These are phyloP conservation scores for Phasianus colchicus DNA, from an alignment of 2,113 vertebrate genomes.

Conservation along the genomic window DNA sequence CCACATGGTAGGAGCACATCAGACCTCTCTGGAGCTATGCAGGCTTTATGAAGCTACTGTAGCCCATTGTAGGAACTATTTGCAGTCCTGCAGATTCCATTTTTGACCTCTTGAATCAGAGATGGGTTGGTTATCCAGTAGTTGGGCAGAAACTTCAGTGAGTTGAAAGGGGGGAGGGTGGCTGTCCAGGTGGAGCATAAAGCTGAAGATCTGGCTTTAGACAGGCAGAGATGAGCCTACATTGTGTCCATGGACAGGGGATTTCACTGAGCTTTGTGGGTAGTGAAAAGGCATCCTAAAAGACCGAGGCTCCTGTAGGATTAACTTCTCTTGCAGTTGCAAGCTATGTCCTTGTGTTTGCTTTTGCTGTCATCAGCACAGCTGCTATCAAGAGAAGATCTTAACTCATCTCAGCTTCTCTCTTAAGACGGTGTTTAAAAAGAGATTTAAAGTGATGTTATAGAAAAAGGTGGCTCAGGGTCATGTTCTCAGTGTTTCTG, in stretches of 20 bases:
- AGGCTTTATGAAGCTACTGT: background rate
- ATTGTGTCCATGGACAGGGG: background rate
- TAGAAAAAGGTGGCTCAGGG: background rate
- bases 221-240: background rate
- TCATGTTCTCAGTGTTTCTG: slow-evolving; percentile 21
- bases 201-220: background rate
- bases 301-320: background rate
- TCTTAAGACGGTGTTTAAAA: background rate
- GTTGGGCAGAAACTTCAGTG: background rate
- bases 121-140: background rate
- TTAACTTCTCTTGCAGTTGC: background rate
- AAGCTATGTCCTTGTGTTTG: background rate
- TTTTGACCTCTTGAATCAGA: background rate
- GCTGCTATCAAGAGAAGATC: background rate
- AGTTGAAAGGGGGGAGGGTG: background rate
- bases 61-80: background rate
- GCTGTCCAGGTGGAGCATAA: background rate
- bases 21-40: background rate
- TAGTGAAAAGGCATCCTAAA: background rate
- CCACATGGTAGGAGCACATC: background rate
- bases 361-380: background rate
- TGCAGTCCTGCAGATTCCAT: background rate
- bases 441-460: background rate
- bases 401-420: background rate
- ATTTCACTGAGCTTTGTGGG: background rate